Percentiles rank a stretch among this genome's conserved stretches.
phyloP scores from a whole-genome alignment of 1,140 invertebrate species.

The Eumaeus atala region DNA sequence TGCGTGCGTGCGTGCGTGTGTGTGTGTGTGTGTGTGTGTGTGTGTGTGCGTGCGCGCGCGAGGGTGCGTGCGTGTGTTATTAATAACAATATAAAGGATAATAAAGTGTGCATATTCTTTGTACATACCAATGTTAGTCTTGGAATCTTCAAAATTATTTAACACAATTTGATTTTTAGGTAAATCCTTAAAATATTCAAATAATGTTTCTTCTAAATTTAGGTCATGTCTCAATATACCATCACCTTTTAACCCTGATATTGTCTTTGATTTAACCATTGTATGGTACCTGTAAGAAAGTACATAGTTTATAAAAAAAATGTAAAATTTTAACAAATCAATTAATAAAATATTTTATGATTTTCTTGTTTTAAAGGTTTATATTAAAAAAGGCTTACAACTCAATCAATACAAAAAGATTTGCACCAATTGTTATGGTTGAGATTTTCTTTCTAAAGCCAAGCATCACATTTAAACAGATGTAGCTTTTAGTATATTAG shows the following conservation, averaged over 20 bases:
- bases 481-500: too few relatives aligned
- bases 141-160: conserved; percentile 36
- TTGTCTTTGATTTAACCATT: conserved; percentile 47
- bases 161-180: conserved; percentile 38
- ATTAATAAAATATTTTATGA: not conserved
- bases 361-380: too few relatives aligned
- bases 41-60: too few relatives aligned
- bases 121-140: conserved; percentile 54
- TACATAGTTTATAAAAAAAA: conserved; percentile 21
- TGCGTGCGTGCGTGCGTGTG: too few relatives aligned
- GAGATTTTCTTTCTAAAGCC: too few relatives aligned
- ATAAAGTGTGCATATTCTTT: not conserved
- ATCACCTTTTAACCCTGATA: conserved; percentile 48
- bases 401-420: too few relatives aligned
- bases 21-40: too few relatives aligned
- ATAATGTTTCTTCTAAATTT: conserved; percentile 50
- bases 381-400: too few relatives aligned
- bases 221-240: conserved; percentile 42
- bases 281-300: conserved; percentile 54
- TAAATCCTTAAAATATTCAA: conserved; percentile 48
- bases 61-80: too few relatives aligned
- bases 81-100: too few relatives aligned
- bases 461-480: too few relatives aligned
- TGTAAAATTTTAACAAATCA: not conserved
- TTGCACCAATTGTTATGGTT: too few relatives aligned